phyloP scores from a whole-genome alignment of 2,888 invertebrate genomes.

The Pseudoips prasinana region DNA sequence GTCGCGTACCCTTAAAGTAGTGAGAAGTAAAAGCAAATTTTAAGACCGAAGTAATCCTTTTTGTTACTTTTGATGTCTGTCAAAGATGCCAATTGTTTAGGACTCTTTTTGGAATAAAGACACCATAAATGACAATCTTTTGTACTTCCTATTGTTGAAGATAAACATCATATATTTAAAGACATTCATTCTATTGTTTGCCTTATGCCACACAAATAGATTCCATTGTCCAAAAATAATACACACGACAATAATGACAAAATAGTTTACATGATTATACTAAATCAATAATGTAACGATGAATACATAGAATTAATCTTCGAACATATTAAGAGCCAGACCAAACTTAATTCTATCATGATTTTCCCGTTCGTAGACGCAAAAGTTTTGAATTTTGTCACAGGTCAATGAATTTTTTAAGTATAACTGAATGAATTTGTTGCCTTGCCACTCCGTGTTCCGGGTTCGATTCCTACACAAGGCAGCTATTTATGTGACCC shows the following conservation, averaged over 20 bases:
- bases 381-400: too few relatives aligned
- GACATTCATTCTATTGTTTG: constrained; percentile 58
- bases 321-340: too few relatives aligned
- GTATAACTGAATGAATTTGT: too few relatives aligned
- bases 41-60: constrained; percentile 62
- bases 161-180: constrained; percentile 73
- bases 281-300: too few relatives aligned
- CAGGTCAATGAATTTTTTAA: too few relatives aligned
- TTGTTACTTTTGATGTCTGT: constrained; percentile 68
- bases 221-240: constrained; percentile 37
- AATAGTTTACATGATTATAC: too few relatives aligned
- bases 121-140: constrained; percentile 67
- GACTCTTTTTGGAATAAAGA: constrained; percentile 60
- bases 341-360: too few relatives aligned
- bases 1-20: constrained; percentile 13
- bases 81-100: constrained; percentile 75
- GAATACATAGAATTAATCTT: too few relatives aligned
- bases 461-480: too few relatives aligned
- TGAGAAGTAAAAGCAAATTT: constrained; percentile 17
- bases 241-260: constrained; percentile 29
- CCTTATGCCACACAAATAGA: constrained; percentile 58
- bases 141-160: constrained; percentile 57
- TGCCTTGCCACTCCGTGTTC: too few relatives aligned
- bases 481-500: too few relatives aligned
- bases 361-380: too few relatives aligned